Conservation (phyloP, 1,140 invertebrate genomes). For the Chlorops oryzae region DNA sequence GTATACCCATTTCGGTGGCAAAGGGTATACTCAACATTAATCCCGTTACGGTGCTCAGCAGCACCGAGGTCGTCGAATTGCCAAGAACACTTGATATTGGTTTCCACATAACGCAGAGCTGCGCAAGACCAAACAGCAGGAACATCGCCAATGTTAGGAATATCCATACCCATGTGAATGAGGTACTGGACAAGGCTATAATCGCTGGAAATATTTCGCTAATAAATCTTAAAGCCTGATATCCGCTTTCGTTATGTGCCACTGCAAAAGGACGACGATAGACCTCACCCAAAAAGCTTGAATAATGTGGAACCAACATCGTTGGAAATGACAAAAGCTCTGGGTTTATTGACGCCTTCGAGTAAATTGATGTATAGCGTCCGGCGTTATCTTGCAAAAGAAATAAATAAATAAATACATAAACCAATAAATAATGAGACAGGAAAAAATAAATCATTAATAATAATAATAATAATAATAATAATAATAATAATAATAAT, state of each 20-base stretch:
- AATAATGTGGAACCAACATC: slow-evolving; percentile 40
- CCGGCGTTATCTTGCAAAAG: slow-evolving; percentile 72
- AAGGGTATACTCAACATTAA: slow-evolving; percentile 81
- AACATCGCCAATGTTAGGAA: slow-evolving; percentile 79
- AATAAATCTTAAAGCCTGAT: slow-evolving; percentile 70
- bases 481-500: too few species aligned
- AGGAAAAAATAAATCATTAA: too few species aligned
- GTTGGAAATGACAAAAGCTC: slow-evolving; percentile 39
- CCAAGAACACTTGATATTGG: slow-evolving; percentile 64
- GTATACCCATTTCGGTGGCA: slow-evolving; percentile 81
- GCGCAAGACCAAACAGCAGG: slow-evolving; percentile 78
- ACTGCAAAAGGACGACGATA: slow-evolving; percentile 36
- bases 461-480: too few species aligned
- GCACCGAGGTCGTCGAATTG: slow-evolving; percentile 79
- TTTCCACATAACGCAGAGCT: slow-evolving; percentile 59
- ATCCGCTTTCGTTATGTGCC: slow-evolving; percentile 57
- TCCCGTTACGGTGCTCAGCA: slow-evolving; percentile 75
- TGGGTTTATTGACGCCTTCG: slow-evolving; percentile 48
- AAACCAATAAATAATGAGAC: too few species aligned
- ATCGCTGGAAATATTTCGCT: slow-evolving; percentile 82
- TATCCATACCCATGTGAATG: slow-evolving; percentile 64
- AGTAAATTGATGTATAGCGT: slow-evolving; percentile 61
- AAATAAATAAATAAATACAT: too few species aligned
- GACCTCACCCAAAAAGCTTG: slow-evolving; percentile 43
- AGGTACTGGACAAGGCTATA: slow-evolving; percentile 57